Conservation (phyloP, 2,113 vertebrate species). For the Sylvia atricapilla region DNA sequence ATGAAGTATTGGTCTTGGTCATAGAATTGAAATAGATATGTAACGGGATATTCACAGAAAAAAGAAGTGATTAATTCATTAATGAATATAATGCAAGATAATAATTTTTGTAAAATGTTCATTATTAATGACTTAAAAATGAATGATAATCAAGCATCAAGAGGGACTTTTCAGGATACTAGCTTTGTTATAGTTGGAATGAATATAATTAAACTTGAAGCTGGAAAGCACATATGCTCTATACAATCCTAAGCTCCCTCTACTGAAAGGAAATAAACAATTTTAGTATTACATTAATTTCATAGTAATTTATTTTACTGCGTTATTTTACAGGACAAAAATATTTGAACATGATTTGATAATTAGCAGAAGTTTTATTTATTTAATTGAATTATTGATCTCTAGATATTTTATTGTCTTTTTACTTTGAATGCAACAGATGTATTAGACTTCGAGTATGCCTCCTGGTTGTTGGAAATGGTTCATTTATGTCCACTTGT, state of each 20-base stretch:
- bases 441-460: accelerated
- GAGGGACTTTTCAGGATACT: neutral
- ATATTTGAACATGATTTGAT: neutral
- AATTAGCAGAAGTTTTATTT: neutral
- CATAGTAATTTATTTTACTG: neutral
- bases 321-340: neutral
- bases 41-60: neutral
- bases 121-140: neutral
- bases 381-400: neutral
- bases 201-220: neutral
- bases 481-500: neutral
- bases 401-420: neutral
- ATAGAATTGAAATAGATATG: neutral
- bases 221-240: neutral
- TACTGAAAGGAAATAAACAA: neutral
- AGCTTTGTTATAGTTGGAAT: neutral
- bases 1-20: neutral
- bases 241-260: neutral
- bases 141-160: neutral
- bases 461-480: neutral
- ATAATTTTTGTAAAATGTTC: neutral
- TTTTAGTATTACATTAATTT: neutral
- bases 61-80: neutral
- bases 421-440: neutral
- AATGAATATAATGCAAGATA: neutral